phyloP scores from a whole-genome alignment of 2,797 vertebrate genomes.

The Fringilla coelebs region DNA sequence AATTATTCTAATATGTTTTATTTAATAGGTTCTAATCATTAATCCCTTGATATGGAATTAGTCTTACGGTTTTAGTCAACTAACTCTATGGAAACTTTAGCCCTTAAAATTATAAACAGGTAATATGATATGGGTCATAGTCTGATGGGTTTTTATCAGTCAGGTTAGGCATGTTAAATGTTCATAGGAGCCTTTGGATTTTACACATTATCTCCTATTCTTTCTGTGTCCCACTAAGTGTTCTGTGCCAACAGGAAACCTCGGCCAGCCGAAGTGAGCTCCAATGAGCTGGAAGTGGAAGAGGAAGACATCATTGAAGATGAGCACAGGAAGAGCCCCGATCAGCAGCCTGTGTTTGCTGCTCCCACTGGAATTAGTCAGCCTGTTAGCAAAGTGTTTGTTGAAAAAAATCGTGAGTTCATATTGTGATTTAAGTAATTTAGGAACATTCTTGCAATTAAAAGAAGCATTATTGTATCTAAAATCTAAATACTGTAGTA shows the following conservation, averaged over 20 bases:
- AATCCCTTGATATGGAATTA: neutral
- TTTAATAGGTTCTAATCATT: neutral
- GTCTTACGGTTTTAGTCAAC: neutral
- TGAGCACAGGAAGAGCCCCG: conserved; percentile 68
- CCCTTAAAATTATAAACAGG: neutral
- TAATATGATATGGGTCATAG: neutral
- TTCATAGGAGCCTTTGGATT: neutral
- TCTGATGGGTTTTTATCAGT: neutral
- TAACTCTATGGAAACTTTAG: neutral
- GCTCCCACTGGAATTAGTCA: conserved; percentile 87
- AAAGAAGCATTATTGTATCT: neutral
- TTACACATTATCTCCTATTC: neutral
- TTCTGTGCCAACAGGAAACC: conserved; percentile 76
- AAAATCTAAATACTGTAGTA: neutral
- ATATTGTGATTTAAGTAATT: neutral
- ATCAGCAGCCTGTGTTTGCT: conserved; percentile 84
- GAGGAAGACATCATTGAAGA: conserved; percentile 92
- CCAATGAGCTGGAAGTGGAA: conserved; percentile 85
- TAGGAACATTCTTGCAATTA: neutral
- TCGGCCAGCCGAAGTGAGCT: conserved; percentile 73
- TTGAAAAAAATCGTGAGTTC: conserved; percentile 91
- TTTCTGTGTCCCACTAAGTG: neutral
- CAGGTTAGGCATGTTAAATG: neutral
- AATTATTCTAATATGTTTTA: neutral
- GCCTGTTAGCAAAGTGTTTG: conserved; percentile 90